Conservation (phyloP, 2,797 vertebrate species). For the Sebastes baramenuke region DNA sequence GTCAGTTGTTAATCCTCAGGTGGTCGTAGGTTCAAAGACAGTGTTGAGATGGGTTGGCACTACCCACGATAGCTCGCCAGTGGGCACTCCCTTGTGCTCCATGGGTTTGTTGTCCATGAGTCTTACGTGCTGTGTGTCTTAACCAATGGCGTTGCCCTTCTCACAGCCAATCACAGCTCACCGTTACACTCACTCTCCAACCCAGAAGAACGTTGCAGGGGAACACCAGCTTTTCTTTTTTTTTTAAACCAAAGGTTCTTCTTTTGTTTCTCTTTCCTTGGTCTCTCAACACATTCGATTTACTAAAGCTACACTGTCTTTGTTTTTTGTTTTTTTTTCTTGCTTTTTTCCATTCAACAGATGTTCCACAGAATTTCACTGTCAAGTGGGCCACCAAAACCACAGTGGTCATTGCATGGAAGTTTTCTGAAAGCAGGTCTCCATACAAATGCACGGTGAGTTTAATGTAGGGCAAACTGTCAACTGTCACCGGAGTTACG, state of each 20-base stretch:
- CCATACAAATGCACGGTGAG: constrained; percentile 90
- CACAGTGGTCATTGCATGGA: constrained; percentile 92
- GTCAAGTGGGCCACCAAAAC: constrained; percentile 97
- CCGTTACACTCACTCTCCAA: constrained; percentile 72
- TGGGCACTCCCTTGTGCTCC: constrained; percentile 71
- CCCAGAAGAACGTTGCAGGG: constrained; percentile 70
- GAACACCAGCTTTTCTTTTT: constrained; percentile 46
- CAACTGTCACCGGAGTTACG: not conserved
- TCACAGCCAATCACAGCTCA: constrained; percentile 83
- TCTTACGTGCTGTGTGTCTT: constrained; percentile 81
- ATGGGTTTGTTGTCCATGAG: constrained; percentile 80
- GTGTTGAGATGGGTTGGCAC: constrained; percentile 68
- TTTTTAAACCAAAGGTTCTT: constrained; percentile 29
- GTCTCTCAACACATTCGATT: constrained; percentile 47
- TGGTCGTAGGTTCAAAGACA: constrained; percentile 38
- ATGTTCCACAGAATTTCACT: constrained; percentile 98
- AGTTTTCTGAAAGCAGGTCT: constrained; percentile 88
- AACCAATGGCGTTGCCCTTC: constrained; percentile 80
- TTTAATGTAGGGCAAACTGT: not conserved
- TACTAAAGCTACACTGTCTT: constrained; percentile 34
- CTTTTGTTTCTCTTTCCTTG: constrained; percentile 48
- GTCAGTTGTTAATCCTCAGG: constrained; percentile 42
- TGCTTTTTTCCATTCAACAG: constrained; percentile 78
- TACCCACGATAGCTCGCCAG: constrained; percentile 66
- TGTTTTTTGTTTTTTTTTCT: constrained; percentile 39